Percentiles rank a stretch among this genome's conserved stretches.
These are phyloP conservation scores for Hirtodrosophila duncani DNA, from an alignment of 2,888 invertebrate genomes.

Conservation along the genomic window DNA sequence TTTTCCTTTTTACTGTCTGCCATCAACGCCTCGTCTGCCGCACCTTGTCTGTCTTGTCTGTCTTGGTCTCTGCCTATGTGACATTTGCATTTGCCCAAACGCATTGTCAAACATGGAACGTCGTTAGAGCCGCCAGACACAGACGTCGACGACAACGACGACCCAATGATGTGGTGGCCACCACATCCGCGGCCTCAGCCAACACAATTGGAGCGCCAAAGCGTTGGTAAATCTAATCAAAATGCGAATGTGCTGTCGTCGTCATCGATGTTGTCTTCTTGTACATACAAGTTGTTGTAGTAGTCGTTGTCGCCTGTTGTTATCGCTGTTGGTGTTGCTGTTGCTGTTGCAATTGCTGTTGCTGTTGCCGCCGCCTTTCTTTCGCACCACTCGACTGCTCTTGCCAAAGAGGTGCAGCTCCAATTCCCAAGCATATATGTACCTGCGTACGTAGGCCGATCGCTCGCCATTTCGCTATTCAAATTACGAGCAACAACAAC, in stretches of 20 bases:
- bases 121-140: slow-evolving; percentile 47
- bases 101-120: slow-evolving; percentile 59
- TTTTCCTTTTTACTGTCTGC: slow-evolving; percentile 57
- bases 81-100: slow-evolving; percentile 59
- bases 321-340: slow-evolving; percentile 13
- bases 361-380: slow-evolving; percentile 48
- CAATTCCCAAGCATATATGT: slow-evolving; percentile 5
- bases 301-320: slow-evolving; percentile 43
- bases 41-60: slow-evolving; percentile 39
- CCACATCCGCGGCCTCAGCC: slow-evolving; percentile 22
- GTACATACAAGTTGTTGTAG: slow-evolving; percentile 43
- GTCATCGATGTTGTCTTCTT: slow-evolving; percentile 39
- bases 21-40: too few relatives aligned
- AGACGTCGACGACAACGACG: slow-evolving; percentile 16
- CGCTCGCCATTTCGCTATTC: slow-evolving; percentile 57
- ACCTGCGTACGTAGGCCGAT: slow-evolving; percentile 44
- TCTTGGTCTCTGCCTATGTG: slow-evolving; percentile 5
- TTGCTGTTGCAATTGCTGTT: slow-evolving; percentile 9
- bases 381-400: too few relatives aligned
- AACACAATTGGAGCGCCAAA: slow-evolving; percentile 63
- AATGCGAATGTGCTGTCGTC: slow-evolving; percentile 57
- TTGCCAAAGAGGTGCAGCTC: slow-evolving; percentile 1
- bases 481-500: slow-evolving; percentile 54
- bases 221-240: slow-evolving; percentile 66
- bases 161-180: slow-evolving; percentile 33